Evolutionary conservation across 2,797 vertebrate genomes (phyloP).

Genomic region (Petrocephalus sullivani): DNA sequence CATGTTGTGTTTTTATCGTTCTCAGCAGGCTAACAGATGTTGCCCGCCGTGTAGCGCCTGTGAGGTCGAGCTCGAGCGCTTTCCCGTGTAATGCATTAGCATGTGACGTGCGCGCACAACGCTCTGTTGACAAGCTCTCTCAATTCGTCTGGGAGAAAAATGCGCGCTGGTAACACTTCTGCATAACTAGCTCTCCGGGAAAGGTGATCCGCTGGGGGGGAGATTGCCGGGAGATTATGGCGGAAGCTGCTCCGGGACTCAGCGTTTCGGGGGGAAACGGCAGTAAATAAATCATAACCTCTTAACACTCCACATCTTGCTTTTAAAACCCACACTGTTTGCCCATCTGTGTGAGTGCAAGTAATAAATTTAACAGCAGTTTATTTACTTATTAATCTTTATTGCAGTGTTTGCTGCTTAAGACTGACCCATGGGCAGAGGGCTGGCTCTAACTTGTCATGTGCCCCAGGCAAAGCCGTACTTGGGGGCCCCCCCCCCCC

Average conservation of each 20-base stretch:
- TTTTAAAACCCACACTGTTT: not conserved
- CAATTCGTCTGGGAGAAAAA: not conserved
- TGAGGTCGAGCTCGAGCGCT: not conserved
- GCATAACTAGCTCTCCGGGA: not conserved
- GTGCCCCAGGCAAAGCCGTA: not conserved
- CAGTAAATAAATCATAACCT: not conserved
- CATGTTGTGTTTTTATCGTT: not conserved
- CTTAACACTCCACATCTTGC: not conserved
- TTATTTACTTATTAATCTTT: not conserved
- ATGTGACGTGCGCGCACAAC: not conserved
- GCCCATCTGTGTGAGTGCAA: not conserved
- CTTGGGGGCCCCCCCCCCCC: not conserved
- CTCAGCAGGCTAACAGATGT: constrained; percentile 3
- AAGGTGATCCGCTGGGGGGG: not conserved
- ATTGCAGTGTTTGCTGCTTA: not conserved
- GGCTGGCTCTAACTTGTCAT: not conserved
- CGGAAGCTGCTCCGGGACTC: not conserved
- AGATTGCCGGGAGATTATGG: not conserved
- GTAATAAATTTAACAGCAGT: not conserved
- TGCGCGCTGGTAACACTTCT: not conserved
- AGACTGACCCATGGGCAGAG: not conserved
- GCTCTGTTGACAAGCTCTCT: not conserved
- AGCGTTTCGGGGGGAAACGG: not conserved
- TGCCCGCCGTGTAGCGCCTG: not conserved
- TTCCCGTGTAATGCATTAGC: not conserved